Conservation (phyloP, 1,140 invertebrate genomes). For the Venturia canescens region DNA sequence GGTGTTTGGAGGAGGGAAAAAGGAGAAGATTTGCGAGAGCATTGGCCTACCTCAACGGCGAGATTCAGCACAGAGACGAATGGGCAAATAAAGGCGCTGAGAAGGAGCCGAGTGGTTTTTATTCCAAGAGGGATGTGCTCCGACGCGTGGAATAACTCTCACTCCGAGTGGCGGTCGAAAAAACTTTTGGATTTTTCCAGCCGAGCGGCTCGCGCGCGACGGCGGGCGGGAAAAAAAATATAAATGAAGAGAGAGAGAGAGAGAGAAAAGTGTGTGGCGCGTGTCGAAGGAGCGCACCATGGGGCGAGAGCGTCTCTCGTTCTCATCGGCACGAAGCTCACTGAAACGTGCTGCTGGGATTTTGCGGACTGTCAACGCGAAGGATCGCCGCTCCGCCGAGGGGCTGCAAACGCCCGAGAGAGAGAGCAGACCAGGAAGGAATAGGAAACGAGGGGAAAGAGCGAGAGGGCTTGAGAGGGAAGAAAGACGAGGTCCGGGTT, state of each 20-base stretch:
- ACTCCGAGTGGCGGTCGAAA: no score
- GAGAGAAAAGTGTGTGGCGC: slow-evolving; percentile 20
- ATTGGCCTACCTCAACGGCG: slow-evolving; percentile 3
- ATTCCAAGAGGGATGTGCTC: no score
- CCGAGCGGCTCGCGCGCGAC: no score
- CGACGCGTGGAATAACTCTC: no score
- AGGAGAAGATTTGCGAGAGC: neutral
- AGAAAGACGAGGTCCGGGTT: slow-evolving; percentile 41
- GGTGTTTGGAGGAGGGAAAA: neutral
- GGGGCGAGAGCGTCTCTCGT: slow-evolving; percentile 61
- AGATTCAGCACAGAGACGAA: neutral
- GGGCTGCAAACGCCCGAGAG: neutral
- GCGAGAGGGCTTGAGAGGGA: neutral
- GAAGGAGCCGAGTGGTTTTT: no score
- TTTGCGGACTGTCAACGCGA: neutral
- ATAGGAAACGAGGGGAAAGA: slow-evolving; percentile 1
- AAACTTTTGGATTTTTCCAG: no score
- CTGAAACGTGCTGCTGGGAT: slow-evolving; percentile 26
- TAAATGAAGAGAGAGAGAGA: neutral
- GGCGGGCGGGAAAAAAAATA: no score
- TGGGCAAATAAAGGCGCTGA: neutral
- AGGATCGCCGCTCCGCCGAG: no score
- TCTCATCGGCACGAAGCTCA: slow-evolving; percentile 51
- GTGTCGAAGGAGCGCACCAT: slow-evolving; percentile 60
- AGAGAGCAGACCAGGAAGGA: neutral